A percentile compares a stretch with the other conserved stretches of the same genome.
phyloP scores from a whole-genome alignment of 2,888 invertebrate genomes.

The Metopia argyrocephala region DNA sequence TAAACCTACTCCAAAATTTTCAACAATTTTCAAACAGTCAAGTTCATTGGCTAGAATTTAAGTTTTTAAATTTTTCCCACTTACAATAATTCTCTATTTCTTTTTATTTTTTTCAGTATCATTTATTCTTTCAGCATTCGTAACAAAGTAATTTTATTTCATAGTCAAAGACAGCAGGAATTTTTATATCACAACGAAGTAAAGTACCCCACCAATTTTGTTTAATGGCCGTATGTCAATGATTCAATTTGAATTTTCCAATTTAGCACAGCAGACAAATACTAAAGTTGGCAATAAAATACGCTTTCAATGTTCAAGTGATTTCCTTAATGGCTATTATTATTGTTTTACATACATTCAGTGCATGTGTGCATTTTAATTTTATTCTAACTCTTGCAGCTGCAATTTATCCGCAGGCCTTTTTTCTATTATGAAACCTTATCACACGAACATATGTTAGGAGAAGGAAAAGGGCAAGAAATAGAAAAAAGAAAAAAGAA shows the following conservation, averaged over 20 bases:
- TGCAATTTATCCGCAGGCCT: neutral
- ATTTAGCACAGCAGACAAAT: slow-evolving; percentile 8
- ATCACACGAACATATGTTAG: neutral
- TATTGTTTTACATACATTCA: neutral
- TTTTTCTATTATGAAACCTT: too few relatives aligned
- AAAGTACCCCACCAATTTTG: neutral
- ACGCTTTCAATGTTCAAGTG: neutral
- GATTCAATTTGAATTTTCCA: slow-evolving; percentile 24
- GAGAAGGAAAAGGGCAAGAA: neutral
- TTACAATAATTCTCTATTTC: too few relatives aligned
- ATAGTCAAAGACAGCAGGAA: neutral
- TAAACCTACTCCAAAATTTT: too few relatives aligned
- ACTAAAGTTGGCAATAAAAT: slow-evolving; percentile 5
- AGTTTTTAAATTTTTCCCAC: too few relatives aligned
- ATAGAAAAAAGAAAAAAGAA: slow-evolving; percentile 2
- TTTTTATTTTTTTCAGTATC: too few relatives aligned
- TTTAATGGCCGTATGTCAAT: slow-evolving; percentile 30
- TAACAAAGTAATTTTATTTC: neutral
- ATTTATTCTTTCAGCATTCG: neutral
- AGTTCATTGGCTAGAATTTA: too few relatives aligned
- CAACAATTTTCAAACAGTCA: too few relatives aligned
- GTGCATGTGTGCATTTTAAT: neutral
- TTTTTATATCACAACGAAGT: neutral
- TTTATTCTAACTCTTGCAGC: slow-evolving; percentile 33
- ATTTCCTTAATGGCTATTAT: slow-evolving; percentile 30